These are phyloP conservation scores for Brachionus koreanus DNA, from an alignment of 1,140 invertebrate genomes.

Conservation along the genomic window DNA sequence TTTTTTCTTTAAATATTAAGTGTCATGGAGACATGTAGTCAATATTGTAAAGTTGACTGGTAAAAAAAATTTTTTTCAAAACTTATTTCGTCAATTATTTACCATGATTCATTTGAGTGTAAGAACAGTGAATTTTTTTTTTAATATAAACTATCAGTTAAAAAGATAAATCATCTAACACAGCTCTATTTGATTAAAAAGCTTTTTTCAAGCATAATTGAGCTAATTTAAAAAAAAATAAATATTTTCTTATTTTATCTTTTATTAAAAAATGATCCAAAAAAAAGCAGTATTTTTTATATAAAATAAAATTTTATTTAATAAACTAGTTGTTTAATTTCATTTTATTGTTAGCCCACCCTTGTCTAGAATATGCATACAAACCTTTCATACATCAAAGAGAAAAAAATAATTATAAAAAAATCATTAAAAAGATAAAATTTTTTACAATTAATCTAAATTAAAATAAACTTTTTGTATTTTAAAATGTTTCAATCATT, in stretches of 20 bases:
- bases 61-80: too few relatives aligned
- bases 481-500: neutral
- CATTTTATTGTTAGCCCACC: neutral
- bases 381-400: neutral
- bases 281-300: neutral
- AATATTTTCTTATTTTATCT: too few relatives aligned
- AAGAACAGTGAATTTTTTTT: too few relatives aligned
- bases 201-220: too few relatives aligned
- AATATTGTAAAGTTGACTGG: too few relatives aligned
- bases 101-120: too few relatives aligned
- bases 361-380: neutral
- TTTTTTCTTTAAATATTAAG: neutral
- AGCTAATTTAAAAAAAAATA: too few relatives aligned
- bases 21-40: too few relatives aligned
- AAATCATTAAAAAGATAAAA: slow-evolving; percentile 1
- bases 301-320: slow-evolving; percentile 11
- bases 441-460: slow-evolving; percentile 8
- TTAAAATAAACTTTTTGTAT: neutral
- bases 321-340: neutral
- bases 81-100: too few relatives aligned
- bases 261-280: neutral
- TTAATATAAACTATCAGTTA: too few relatives aligned
- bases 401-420: neutral
- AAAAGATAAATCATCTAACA: too few relatives aligned
- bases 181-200: too few relatives aligned